Evolutionary conservation across 2,113 vertebrate genomes (phyloP), one percentile per base, ranked within the genome.

Genomic region (Pygoscelis antarcticus): DNA sequence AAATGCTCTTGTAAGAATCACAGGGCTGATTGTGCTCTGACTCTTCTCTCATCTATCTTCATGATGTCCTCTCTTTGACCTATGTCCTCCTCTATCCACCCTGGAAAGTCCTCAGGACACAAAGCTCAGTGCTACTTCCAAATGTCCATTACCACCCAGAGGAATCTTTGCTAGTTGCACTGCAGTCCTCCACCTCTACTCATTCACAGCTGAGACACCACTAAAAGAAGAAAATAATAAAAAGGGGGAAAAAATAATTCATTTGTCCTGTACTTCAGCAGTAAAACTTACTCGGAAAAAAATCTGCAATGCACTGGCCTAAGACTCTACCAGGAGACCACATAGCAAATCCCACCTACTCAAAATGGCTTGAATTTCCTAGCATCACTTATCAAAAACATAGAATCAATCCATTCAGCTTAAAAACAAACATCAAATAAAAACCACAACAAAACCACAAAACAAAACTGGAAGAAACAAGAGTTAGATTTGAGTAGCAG

Each of bases 181-280:
- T 80, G 22, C 25, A 47, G 55, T 4, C 11, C 7, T 54, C 15
- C 9, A 32, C 4, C 2, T 29, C 32, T 29, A 6, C 6, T 29
- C 6, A 61, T 64, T 54, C 23, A 52, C 14, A 49, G 18, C 7
- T 69, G 10, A 72, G 30, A 87, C 7, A 51, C 3, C 7, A 46
- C 2, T 38, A 52, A 83, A 87, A 74, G 23, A 91, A 27, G 8
- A 61, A 74, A 85, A 79, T 3, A 70, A 26, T 38, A 36, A 90
- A 65, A 57, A 65, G 7, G 16, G 46, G 5, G 5, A 2, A 0
- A 4, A 36, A 62, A 57, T 11, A 11, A 22, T 32, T 52, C 1
- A 26, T 89, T 82, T 58, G 8, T 51, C 25, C 17, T 40, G 8
- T 49, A 40, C 13, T 85, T 79, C 21, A 25, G 11, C 25, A 83